Base-by-base conservation (phyloP, 2,888 invertebrate species). In the Adela reaumurella region DNA sequence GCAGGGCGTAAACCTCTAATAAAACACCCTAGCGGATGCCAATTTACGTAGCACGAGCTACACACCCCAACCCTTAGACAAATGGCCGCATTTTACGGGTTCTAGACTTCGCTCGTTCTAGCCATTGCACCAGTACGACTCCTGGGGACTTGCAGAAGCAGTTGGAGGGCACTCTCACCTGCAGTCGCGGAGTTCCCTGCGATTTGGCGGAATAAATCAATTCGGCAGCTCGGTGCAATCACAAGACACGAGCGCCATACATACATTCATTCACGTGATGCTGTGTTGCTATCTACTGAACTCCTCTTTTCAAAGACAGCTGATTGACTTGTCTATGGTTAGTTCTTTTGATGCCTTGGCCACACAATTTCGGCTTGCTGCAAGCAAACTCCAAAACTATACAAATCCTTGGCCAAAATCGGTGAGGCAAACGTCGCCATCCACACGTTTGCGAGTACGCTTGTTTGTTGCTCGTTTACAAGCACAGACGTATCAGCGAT, bases 181-280 rank as follows among this genome's bases (percentile, higher is more conserved):
- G 35, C 35, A 14, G 35, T 35, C n/a, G n/a, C 6, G 35, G 35
- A 35, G 35, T 14, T 35, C 14, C 35, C 35, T 35, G 35, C n/a
- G n/a, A 14, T 35, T 35, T 14, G 35, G 11, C 14, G 35, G 35
- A 35, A 35, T 14, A 35, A 14, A 35, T 35, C 35, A 35, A 35
- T 8, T 14, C 35, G 29, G 20, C 29, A 18, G 70, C 72, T 74
- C 70, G 70, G 68, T 67, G 74, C 74, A 80, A 79, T 78, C 79
- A 80, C 79, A 78, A 78, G 79, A 79, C 79, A 73, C 68, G 64
- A 67, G 62, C 76, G 81, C 81, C 80, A 76, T 81, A 81, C 78
- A 78, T n/a, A n/a, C n/a, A n/a, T n/a, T n/a, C n/a, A 81, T 82
- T 83, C 83, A 83, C 83, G 83, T 83, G 83, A 83, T 76, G 74